Percentiles rank a stretch among this genome's conserved stretches.
phyloP scores from a whole-genome alignment of 2,797 vertebrate genomes.

The Gobio occitaniae region DNA sequence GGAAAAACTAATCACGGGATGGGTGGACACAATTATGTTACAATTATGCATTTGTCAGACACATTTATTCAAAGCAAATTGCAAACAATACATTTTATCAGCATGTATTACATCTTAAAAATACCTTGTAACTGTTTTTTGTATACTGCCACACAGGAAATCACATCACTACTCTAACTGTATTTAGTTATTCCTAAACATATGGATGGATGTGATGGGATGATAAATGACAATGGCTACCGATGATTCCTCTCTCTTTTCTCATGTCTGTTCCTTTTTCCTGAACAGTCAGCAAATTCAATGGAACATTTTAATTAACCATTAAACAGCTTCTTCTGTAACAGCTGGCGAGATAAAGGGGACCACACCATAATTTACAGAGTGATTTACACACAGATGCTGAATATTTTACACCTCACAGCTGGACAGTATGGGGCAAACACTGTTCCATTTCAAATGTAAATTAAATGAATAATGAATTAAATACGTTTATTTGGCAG shows the following conservation, averaged over 20 bases:
- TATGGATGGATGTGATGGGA: background rate
- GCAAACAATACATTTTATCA: no score
- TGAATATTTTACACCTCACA: constrained; percentile 59
- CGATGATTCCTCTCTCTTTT: background rate
- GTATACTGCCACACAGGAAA: background rate
- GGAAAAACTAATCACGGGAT: no score
- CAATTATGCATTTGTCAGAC: no score
- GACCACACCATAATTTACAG: constrained; percentile 65
- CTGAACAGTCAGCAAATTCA: constrained; percentile 49
- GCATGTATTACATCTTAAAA: no score
- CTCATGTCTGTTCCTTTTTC: background rate
- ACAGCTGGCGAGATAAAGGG: constrained; percentile 67
- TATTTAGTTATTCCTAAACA: background rate
- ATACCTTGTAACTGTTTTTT: no score
- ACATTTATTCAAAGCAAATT: no score
- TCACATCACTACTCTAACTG: background rate
- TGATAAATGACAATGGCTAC: background rate
- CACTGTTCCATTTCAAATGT: constrained; percentile 15
- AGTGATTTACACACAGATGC: constrained; percentile 30
- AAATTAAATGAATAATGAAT: constrained; percentile 9
- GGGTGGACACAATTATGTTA: no score
- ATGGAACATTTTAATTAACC: constrained; percentile 72
- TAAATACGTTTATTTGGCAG: constrained; percentile 14
- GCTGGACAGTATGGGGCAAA: constrained; percentile 26
- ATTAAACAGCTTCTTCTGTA: constrained; percentile 69